These are phyloP conservation scores for Cynoglossus semilaevis DNA, from an alignment of 2,113 vertebrate species.

Conservation along the genomic window DNA sequence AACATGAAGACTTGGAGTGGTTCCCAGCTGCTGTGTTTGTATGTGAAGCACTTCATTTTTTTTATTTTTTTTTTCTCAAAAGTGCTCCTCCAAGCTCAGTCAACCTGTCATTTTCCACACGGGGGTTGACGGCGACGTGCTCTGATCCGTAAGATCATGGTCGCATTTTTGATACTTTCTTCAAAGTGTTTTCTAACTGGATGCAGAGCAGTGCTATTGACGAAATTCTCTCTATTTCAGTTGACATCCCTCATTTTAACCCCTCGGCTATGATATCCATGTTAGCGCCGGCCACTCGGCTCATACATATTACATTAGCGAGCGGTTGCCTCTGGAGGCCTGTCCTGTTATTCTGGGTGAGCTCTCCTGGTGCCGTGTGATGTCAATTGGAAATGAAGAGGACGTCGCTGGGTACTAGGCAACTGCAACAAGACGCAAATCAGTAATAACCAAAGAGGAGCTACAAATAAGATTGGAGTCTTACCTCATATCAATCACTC, in stretches of 20 bases:
- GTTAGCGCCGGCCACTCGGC: constrained; percentile 34
- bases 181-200: too few species aligned
- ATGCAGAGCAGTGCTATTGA: not conserved
- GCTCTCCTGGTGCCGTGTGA: constrained; percentile 54
- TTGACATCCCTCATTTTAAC: constrained; percentile 8
- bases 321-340: constrained; percentile 48
- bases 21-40: constrained; percentile 49
- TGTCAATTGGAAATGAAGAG: constrained; percentile 54
- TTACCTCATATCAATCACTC: constrained; percentile 19
- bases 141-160: constrained; percentile 13
- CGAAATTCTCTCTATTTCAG: too few species aligned
- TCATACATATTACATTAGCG: constrained; percentile 42
- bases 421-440: constrained; percentile 47
- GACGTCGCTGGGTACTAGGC: constrained; percentile 53
- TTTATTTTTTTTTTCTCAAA: not conserved
- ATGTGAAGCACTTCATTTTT: too few species aligned
- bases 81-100: constrained; percentile 30
- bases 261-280: constrained; percentile 14
- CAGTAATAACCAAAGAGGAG: constrained; percentile 29
- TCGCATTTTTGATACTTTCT: constrained; percentile 8
- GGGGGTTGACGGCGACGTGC: not conserved
- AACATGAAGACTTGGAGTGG: constrained; percentile 33
- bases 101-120: constrained; percentile 11
- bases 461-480: constrained; percentile 39
- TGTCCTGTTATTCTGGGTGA: constrained; percentile 60